Evolutionary conservation across 2,888 invertebrate species (phyloP), one percentile per base, ranked within the genome.

Genomic region (Tolmerus cingulatus): DNA sequence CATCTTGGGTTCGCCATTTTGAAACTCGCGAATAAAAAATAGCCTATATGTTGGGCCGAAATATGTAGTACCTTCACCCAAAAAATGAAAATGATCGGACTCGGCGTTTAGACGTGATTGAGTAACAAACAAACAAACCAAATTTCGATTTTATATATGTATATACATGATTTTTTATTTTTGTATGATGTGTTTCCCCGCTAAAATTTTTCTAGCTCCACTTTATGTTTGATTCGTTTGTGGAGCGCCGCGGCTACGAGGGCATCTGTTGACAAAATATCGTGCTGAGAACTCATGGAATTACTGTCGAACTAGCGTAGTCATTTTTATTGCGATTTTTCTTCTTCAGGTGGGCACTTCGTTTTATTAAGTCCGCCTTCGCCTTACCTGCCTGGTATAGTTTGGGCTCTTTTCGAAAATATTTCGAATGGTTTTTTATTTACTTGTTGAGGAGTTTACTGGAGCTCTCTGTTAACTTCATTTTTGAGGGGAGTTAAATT

Each of bases 251-350:
- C 34, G 23, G 27, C 66, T 9, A 37, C 16, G 76, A n/a, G 66
- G 23, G 66, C 66, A 46, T 46, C 14, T 23, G 78, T 78, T 78
- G 40, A 78, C 78, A 78, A 78, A 78, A 78, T 46, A 27, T 78
- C 78, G 78, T 78, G 78, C 78, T 78, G 78, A 78, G 78, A 78
- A 46, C 78, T 78, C 78, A 78, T 78, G 46, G 46, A 78, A 78
- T 78, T 78, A 78, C 78, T 78, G 40, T 46, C 46, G 78, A 78
- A 78, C 78, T 19, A 78, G 43, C 78, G 34, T 78, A 78, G 43
- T 23, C 43, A 78, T 78, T 78, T 78, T 78, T 43, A 78, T 78
- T 46, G 40, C 66, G 66, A 66, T 76, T 76, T 37, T 34, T 16
- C 37, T 76, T 76, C 37, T 76, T 76, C 27, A 34, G 12, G n/a